phyloP scores from a whole-genome alignment of 2,113 vertebrate genomes.

The Machaerirhynchus nigripectus region DNA sequence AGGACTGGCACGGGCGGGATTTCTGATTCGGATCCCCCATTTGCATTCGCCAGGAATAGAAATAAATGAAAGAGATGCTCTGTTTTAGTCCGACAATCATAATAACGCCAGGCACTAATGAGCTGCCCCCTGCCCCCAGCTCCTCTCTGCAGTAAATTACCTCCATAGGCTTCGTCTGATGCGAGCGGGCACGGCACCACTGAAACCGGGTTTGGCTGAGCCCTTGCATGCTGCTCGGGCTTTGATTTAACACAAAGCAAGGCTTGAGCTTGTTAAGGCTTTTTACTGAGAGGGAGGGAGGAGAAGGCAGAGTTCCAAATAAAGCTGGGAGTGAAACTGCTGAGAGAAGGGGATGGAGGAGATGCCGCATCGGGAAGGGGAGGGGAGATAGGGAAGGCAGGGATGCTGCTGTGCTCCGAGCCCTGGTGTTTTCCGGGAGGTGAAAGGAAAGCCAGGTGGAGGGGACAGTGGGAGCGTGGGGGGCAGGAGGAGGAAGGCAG shows the following conservation, averaged over 20 bases:
- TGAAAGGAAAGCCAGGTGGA: background rate
- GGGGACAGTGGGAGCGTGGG: fast-evolving
- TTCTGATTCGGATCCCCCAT: background rate
- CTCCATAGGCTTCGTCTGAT: background rate
- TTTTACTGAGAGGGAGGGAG: background rate
- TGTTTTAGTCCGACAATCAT: constrained; percentile 24
- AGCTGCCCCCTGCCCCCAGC: constrained; percentile 22
- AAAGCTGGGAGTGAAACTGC: background rate
- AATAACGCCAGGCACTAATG: constrained; percentile 37
- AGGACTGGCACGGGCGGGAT: background rate
- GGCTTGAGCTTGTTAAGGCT: background rate
- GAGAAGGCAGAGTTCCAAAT: background rate
- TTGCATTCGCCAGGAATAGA: background rate
- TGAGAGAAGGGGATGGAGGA: background rate
- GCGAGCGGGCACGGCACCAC: background rate
- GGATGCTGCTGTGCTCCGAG: fast-evolving
- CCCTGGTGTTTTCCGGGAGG: background rate
- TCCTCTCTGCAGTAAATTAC: constrained; percentile 44
- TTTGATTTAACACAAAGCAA: constrained; percentile 9
- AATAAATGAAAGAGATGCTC: background rate
- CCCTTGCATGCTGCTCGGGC: background rate
- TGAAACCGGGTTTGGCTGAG: constrained; percentile 2
- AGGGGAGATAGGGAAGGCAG: background rate
- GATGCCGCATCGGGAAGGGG: fast-evolving
- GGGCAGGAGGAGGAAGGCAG: background rate